phyloP scores from a whole-genome alignment of 2,797 vertebrate genomes.

The Poecilia wingei region DNA sequence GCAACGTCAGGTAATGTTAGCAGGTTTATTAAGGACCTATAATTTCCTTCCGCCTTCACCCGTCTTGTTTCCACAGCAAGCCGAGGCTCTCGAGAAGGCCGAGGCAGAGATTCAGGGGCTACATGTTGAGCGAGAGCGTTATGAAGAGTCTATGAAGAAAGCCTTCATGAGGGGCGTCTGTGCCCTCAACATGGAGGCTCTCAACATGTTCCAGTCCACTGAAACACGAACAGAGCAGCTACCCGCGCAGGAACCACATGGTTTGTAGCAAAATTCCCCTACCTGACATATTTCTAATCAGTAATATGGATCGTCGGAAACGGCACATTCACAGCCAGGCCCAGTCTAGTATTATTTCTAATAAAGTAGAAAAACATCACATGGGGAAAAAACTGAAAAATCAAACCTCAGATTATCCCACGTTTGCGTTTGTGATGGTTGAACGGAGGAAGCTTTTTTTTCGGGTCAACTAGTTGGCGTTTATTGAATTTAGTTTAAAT shows the following conservation, averaged over 20 bases:
- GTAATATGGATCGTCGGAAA: neutral
- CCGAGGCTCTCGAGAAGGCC: conserved; percentile 82
- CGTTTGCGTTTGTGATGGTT: too few relatives aligned
- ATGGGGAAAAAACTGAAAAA: neutral
- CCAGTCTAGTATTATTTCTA: neutral
- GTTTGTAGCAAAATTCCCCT: conserved; percentile 51
- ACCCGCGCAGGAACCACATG: conserved; percentile 74
- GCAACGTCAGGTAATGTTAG: neutral
- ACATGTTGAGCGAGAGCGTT: conserved; percentile 86
- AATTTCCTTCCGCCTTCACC: conserved; percentile 1
- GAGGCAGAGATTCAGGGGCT: conserved; percentile 87
- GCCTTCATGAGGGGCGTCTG: conserved; percentile 98
- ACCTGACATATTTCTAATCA: neutral
- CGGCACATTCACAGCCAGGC: too few relatives aligned
- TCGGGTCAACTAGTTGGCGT: neutral
- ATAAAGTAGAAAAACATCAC: neutral
- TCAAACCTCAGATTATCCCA: neutral
- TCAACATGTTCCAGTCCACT: conserved; percentile 89
- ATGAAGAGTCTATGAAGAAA: conserved; percentile 95
- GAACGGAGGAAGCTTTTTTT: neutral
- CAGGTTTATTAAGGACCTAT: conserved; percentile 1
- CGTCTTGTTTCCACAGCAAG: conserved; percentile 75
- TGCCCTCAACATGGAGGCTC: conserved; percentile 95
- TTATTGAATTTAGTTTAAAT: neutral
- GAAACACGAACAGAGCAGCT: conserved; percentile 73